Conservation (phyloP, 1,140 invertebrate genomes). For the Bacillus rossius region DNA sequence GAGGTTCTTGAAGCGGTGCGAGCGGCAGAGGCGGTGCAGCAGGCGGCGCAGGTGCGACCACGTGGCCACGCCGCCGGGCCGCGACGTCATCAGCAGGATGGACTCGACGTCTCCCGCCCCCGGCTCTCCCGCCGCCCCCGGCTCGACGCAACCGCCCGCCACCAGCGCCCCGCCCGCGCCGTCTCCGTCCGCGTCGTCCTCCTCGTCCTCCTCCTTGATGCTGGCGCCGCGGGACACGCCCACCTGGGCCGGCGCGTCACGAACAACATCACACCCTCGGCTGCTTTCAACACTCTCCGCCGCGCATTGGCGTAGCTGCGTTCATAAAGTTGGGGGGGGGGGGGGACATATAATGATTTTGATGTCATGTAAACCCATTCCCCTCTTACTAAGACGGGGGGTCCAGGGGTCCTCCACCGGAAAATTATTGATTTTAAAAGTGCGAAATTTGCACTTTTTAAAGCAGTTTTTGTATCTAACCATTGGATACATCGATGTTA, state of each 20-base stretch:
- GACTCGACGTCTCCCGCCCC: slow-evolving; percentile 22
- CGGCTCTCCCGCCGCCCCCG: background rate
- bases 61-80: slow-evolving; percentile 27
- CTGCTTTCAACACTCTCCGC: background rate
- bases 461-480: too few relatives aligned
- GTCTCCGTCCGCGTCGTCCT: slow-evolving; percentile 5
- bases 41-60: slow-evolving; percentile 26
- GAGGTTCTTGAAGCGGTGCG: slow-evolving; percentile 63
- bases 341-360: too few relatives aligned
- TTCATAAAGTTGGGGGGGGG: too few relatives aligned
- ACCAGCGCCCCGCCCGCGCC: slow-evolving; percentile 32
- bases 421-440: background rate
- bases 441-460: too few relatives aligned
- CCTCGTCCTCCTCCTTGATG: slow-evolving; percentile 23
- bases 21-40: slow-evolving; percentile 43
- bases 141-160: slow-evolving; percentile 23
- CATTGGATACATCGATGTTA: too few relatives aligned
- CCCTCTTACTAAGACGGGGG: too few relatives aligned
- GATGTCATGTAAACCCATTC: too few relatives aligned
- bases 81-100: slow-evolving; percentile 23
- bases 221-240: slow-evolving; percentile 2
- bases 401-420: too few relatives aligned
- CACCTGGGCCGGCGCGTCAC: too few relatives aligned
- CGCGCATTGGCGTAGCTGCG: too few relatives aligned
- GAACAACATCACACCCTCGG: background rate